Conservation (phyloP, 1,140 invertebrate genomes). For the Drosophila equinoxialis region DNA sequence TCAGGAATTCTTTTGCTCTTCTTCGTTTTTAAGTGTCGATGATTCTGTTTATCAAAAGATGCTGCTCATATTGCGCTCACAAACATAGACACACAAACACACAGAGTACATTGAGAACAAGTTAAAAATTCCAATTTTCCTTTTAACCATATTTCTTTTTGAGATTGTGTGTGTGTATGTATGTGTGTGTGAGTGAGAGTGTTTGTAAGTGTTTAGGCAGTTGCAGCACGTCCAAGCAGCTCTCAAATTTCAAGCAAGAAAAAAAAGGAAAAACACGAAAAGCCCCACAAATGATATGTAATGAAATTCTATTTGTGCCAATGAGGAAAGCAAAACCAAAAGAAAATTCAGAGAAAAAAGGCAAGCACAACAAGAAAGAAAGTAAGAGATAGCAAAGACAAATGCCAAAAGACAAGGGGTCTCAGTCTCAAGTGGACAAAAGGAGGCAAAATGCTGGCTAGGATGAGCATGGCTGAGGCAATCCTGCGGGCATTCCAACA, state of each 20-base stretch:
- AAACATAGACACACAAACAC: neutral
- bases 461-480: constrained; percentile 1
- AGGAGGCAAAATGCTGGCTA: constrained; percentile 10
- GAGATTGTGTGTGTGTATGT: neutral
- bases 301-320: constrained; percentile 65
- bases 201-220: constrained; percentile 43
- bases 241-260: constrained; percentile 51
- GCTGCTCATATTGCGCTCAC: constrained; percentile 22
- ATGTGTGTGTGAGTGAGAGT: neutral
- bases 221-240: constrained; percentile 54
- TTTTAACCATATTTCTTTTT: constrained; percentile 23
- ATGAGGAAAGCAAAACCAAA: constrained; percentile 38
- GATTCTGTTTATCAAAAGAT: constrained; percentile 56
- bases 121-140: constrained; percentile 57
- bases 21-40: constrained; percentile 29
- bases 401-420: neutral
- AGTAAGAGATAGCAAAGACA: constrained; percentile 8
- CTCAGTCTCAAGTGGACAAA: constrained; percentile 31
- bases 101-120: constrained; percentile 36
- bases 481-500: constrained; percentile 62
- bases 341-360: neutral
- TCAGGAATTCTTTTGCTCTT: constrained; percentile 28
- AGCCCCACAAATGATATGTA: constrained; percentile 41
- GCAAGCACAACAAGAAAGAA: neutral
- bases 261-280: constrained; percentile 13